Percentiles rank a stretch among this genome's conserved stretches.
Conservation (phyloP, 2,797 vertebrate species). For the Loriculus beryllinus region DNA sequence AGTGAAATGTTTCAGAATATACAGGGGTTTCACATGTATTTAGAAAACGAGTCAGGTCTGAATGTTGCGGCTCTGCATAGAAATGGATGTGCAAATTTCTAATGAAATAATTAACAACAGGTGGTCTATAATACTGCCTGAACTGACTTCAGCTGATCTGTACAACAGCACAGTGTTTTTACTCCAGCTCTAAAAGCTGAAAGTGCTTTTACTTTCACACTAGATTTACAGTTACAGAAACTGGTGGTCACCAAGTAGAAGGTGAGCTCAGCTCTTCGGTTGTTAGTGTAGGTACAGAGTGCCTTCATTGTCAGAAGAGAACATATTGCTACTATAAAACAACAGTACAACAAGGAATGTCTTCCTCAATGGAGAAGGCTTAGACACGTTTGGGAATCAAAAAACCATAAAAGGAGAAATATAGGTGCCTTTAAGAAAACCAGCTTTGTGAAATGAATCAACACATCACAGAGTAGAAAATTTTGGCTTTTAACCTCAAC, state of each 20-base stretch:
- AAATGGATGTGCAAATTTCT: background rate
- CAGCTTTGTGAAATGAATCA: background rate
- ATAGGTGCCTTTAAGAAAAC: background rate
- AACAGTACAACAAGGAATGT: background rate
- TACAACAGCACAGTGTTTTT: background rate
- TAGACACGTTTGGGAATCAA: background rate
- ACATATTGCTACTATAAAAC: background rate
- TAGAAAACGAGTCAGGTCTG: background rate
- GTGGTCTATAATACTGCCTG: background rate
- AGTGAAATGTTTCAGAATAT: background rate
- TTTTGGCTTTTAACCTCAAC: background rate
- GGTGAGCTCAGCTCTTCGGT: background rate
- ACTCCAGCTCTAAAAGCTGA: background rate
- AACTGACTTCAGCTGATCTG: background rate
- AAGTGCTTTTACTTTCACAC: background rate
- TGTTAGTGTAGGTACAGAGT: background rate
- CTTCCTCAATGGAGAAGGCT: background rate
- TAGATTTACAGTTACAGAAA: background rate
- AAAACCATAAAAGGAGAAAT: background rate
- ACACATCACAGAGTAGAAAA: background rate
- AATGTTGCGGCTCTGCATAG: background rate
- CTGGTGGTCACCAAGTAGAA: background rate
- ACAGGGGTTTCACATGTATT: background rate
- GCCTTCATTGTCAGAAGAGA: background rate
- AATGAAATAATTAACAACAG: background rate